Evolutionary conservation across 2,797 vertebrate genomes (phyloP).

Genomic region (Muscicapa striata): DNA sequence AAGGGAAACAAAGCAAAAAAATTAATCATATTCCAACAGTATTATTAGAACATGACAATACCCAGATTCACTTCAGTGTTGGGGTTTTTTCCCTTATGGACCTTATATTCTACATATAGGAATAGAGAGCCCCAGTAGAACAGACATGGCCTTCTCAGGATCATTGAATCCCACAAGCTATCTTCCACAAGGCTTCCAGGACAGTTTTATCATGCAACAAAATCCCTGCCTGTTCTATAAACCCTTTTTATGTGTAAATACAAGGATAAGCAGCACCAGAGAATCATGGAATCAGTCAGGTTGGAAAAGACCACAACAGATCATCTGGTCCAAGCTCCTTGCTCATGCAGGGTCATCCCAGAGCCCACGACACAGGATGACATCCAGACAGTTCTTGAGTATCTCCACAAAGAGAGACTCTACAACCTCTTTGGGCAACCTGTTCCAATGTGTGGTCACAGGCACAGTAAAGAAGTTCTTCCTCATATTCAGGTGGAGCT

Average conservation of each 20-base stretch:
- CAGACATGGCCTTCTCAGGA: background rate
- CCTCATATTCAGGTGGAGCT: background rate
- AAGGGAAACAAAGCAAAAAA: background rate
- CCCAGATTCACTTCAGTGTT: background rate
- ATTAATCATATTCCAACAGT: background rate
- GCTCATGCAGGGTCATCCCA: background rate
- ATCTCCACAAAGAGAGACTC: background rate
- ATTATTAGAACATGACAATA: background rate
- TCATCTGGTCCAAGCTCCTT: background rate
- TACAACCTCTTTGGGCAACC: background rate
- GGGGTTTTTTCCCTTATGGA: background rate
- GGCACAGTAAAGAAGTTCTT: background rate
- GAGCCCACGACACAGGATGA: background rate
- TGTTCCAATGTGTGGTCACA: background rate
- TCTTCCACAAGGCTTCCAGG: background rate
- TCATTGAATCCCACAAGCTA: background rate
- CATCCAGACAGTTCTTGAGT: background rate
- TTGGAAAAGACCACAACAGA: rapidly evolving
- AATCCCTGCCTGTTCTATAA: background rate
- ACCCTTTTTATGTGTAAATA: background rate
- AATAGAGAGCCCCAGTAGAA: background rate
- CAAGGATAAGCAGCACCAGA: background rate
- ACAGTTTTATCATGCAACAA: background rate
- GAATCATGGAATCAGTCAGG: background rate
- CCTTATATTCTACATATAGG: background rate